Conservation (phyloP, 2,113 vertebrate species). For the Symphodus melops region DNA sequence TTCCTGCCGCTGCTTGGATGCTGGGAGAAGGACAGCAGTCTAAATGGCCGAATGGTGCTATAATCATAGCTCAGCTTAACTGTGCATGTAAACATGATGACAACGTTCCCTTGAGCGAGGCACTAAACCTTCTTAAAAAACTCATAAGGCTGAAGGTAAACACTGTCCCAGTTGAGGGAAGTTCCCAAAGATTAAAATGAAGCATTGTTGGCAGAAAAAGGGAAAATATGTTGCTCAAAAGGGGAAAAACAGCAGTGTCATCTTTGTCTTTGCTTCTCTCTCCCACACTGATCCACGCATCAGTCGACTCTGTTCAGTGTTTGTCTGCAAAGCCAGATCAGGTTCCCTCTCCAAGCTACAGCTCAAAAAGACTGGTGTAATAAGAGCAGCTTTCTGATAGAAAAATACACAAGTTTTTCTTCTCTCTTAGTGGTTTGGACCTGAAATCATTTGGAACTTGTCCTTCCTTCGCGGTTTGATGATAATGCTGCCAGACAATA, state of each 20-base stretch:
- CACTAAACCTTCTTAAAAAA: not conserved
- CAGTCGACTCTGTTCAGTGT: slow-evolving; percentile 13
- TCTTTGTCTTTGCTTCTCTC: slow-evolving; percentile 11
- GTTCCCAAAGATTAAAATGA: not conserved
- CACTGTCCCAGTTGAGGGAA: slow-evolving; percentile 4
- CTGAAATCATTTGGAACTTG: slow-evolving; percentile 47
- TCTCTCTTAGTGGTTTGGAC: slow-evolving; percentile 6
- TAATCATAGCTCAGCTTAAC: no score
- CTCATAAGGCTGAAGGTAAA: not conserved
- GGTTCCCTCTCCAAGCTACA: slow-evolving; percentile 34
- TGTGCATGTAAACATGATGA: not conserved
- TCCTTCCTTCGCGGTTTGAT: slow-evolving; percentile 13
- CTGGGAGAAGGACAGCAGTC: no score
- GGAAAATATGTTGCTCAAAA: not conserved
- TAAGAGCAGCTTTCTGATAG: slow-evolving; percentile 15
- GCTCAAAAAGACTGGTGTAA: slow-evolving; percentile 32
- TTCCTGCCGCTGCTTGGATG: no score
- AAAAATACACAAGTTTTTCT: slow-evolving; percentile 33
- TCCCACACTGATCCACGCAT: slow-evolving; percentile 38
- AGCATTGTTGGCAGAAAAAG: not conserved
- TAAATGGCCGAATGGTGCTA: no score
- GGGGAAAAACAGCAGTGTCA: slow-evolving; percentile 25
- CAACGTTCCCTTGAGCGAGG: slow-evolving; percentile 25
- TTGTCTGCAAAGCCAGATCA: slow-evolving; percentile 20
- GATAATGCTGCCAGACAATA: slow-evolving; percentile 41